A percentile compares a stretch with the other conserved stretches of the same genome.
Conservation (phyloP, 1,140 invertebrate species). For the Drosophila kanapiae region DNA sequence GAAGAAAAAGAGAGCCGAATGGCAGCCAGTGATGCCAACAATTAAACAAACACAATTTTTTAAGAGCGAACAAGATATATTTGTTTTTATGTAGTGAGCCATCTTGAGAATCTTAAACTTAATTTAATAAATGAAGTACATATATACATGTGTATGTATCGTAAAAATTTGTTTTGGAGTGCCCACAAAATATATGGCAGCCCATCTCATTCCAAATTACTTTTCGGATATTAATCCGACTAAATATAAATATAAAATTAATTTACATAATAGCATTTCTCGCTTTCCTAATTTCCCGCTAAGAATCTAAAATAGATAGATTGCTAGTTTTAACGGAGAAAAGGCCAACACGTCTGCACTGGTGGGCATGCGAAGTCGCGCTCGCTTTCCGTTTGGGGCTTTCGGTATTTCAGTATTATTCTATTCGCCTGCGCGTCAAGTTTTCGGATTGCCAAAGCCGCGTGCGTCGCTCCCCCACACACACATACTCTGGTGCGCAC, state of each 20-base stretch:
- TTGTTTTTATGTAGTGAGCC: neutral
- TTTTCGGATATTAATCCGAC: too few relatives aligned
- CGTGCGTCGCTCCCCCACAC: conserved; percentile 42
- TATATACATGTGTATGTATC: too few relatives aligned
- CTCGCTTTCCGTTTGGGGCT: conserved; percentile 53
- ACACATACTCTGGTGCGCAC: conserved; percentile 31
- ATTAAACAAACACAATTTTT: neutral
- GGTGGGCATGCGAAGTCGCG: conserved; percentile 26
- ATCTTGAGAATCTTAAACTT: too few relatives aligned
- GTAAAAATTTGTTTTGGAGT: too few relatives aligned
- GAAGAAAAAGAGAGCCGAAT: conserved; percentile 12
- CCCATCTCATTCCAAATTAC: too few relatives aligned
- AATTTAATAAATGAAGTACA: too few relatives aligned
- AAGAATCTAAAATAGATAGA: neutral
- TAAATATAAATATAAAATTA: too few relatives aligned
- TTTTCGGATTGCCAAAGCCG: conserved; percentile 63
- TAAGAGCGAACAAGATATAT: neutral
- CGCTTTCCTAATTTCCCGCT: neutral
- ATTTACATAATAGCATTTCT: neutral
- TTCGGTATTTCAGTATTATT: conserved; percentile 71
- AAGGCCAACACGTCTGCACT: conserved; percentile 3
- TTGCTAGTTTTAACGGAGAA: neutral
- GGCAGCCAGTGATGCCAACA: conserved; percentile 21
- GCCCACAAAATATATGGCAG: too few relatives aligned
- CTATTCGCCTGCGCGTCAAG: conserved; percentile 75